Evolutionary conservation across 1,140 invertebrate genomes (phyloP), one percentile per base, ranked within the genome.

Genomic region (Colletes gigas): DNA sequence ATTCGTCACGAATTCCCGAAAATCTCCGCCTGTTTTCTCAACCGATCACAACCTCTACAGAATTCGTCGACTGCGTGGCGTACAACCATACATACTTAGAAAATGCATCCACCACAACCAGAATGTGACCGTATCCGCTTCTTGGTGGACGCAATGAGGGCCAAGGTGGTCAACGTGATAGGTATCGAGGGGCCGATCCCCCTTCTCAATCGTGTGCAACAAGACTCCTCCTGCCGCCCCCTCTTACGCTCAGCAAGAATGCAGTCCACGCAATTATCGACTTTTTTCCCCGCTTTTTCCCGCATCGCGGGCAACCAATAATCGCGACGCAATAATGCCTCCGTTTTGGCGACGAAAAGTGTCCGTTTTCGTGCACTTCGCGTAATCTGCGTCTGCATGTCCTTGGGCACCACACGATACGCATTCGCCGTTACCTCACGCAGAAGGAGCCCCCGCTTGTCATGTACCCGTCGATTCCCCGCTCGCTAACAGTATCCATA

Each of bases 51-150:
- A 17, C 44, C 9, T 74, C 71, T 4, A 2, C 4, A 0, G 71
- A 6, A 12, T 9, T 39, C 3, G 19, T 63, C 6, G 19, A 21
- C 50, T 52, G 63, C 14, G 44, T 62, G 3, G 59, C 0, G 14
- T 74, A 74, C 5, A 74, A 19, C 39, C 59, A 74, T 10, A 52
- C 44, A 14, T 44, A 72, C 14, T 72, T 72, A 0, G 30, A n/a
- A 47, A 72, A 72, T 0, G 55, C 70, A 5, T 72, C 59, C 3
- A 52, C 47, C 21, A 74, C 59, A 0, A 39, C 60, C 6, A 63
- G 63, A 14, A 62, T 63, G 21, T 63, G 21, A 1, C 8, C 5
- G 21, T 73, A 63, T 0, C n/a, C 8, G 21, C 63, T 63, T 63
- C 1, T 5, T 17, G 3, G 71, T 50, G 3, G 59, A 21, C 0